phyloP scores from a whole-genome alignment of 2,888 invertebrate genomes.

The Leucoptera coffeella region DNA sequence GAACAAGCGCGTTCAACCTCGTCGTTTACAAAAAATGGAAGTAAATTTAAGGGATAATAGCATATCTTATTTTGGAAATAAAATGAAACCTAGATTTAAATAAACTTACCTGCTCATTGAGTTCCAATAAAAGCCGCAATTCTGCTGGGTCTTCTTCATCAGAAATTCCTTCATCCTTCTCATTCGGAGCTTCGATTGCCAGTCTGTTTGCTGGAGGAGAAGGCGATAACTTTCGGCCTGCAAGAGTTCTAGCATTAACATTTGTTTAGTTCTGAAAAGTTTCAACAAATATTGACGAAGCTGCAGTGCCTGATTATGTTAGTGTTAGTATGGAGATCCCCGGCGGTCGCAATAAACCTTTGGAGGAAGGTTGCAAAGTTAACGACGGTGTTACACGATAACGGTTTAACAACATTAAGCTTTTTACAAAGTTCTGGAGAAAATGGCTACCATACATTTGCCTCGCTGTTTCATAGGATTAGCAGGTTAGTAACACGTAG shows the following conservation, averaged over 20 bases:
- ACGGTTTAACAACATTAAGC: no score
- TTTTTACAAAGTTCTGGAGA: slow-evolving; percentile 39
- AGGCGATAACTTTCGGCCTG: slow-evolving; percentile 66
- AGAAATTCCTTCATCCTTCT: slow-evolving; percentile 68
- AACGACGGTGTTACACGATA: no score
- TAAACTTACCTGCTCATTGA: slow-evolving; percentile 80
- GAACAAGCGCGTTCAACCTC: no score
- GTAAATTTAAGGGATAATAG: no score
- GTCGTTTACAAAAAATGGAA: no score
- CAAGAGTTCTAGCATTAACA: slow-evolving; percentile 7
- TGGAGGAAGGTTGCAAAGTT: no score
- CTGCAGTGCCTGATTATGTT: no score
- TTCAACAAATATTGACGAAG: neutral
- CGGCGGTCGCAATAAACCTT: no score
- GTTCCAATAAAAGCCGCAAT: slow-evolving; percentile 75
- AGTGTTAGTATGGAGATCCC: no score
- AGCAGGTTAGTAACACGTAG: slow-evolving; percentile 32
- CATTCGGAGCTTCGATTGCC: slow-evolving; percentile 57
- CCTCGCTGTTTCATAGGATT: no score
- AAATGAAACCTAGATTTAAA: neutral
- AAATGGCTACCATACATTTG: slow-evolving; percentile 49
- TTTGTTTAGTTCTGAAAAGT: slow-evolving; percentile 6
- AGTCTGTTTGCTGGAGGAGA: slow-evolving; percentile 59
- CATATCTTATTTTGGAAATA: no score
- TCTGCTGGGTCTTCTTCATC: slow-evolving; percentile 80